Evolutionary conservation across 2,113 vertebrate genomes (phyloP).

Genomic region (Rafetus swinhoei): DNA sequence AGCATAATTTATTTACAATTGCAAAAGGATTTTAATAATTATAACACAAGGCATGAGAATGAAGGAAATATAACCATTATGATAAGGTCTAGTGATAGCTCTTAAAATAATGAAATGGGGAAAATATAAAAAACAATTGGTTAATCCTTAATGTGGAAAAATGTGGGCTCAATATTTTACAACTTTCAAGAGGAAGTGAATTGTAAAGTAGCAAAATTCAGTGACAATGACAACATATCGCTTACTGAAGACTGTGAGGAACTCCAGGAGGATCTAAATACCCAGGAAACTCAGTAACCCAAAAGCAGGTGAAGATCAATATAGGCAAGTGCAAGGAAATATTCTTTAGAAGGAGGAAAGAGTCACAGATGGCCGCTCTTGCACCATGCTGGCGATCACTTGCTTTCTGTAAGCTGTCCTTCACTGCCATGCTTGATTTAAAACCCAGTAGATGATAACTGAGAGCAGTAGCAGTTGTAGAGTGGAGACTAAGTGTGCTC

Average conservation of each 20-base stretch:
- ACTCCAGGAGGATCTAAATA: not conserved
- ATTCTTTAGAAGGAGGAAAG: not conserved
- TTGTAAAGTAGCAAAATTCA: not conserved
- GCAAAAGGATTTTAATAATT: not conserved
- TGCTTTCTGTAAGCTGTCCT: not conserved
- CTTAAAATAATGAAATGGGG: not conserved
- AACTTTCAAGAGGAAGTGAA: not conserved
- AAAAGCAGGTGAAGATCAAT: not conserved
- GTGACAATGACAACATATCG: not conserved
- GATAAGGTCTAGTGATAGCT: not conserved
- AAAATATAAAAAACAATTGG: not conserved
- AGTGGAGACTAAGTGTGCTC: not conserved
- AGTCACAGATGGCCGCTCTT: not conserved
- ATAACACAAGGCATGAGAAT: not conserved
- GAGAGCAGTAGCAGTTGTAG: not conserved
- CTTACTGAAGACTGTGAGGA: not conserved
- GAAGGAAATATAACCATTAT: not conserved
- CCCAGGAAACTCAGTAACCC: not conserved
- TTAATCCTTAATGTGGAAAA: not conserved
- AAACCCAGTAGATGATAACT: not conserved
- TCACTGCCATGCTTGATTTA: not conserved
- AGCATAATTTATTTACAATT: not conserved
- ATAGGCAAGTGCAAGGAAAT: not conserved
- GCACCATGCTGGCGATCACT: not conserved
- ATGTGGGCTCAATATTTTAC: not conserved